Evolutionary conservation across 2,113 vertebrate species (phyloP).

Genomic region (Dipodomys merriami): DNA sequence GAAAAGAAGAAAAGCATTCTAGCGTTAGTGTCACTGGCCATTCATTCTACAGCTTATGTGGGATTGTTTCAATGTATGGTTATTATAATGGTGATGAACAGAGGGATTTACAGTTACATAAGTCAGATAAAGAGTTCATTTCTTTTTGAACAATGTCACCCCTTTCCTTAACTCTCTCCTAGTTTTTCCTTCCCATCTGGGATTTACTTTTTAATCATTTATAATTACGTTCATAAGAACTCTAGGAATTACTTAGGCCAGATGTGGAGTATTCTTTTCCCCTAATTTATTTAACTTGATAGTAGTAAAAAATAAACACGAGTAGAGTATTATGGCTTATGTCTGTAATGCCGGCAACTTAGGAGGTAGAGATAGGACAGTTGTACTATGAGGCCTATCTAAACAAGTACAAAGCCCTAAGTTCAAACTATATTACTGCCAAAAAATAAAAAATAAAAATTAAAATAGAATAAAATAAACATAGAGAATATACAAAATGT

Average conservation of each 20-base stretch:
- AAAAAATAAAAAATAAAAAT: neutral
- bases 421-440: too few species aligned
- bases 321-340: too few species aligned
- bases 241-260: conserved; percentile 5
- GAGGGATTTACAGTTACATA: neutral
- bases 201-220: neutral
- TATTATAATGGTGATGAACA: too few species aligned
- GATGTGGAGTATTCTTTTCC: neutral
- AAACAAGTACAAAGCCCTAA: too few species aligned
- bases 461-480: neutral
- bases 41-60: neutral
- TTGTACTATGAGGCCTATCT: too few species aligned
- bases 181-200: too few species aligned
- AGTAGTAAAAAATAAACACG: neutral
- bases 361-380: too few species aligned
- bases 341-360: too few species aligned
- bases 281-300: neutral
- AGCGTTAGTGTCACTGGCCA: neutral
- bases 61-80: neutral
- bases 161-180: too few species aligned
- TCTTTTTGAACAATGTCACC: too few species aligned
- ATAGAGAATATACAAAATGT: neutral
- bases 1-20: conserved; percentile 17
- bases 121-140: too few species aligned
- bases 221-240: neutral